phyloP scores from a whole-genome alignment of 2,888 invertebrate species.

The Tetragnatha montana region DNA sequence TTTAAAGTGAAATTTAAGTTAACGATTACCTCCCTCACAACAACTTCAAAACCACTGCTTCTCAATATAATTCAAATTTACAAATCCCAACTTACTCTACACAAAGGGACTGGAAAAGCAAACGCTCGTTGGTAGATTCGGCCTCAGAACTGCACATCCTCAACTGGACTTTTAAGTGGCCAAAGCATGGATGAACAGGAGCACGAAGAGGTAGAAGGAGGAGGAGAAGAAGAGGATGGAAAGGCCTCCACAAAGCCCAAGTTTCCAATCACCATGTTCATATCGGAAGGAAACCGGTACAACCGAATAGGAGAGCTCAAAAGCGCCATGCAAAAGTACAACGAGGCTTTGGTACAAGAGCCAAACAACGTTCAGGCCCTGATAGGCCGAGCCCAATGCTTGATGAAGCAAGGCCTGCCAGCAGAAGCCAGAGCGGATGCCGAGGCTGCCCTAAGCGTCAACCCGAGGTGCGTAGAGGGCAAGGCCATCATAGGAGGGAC shows the following conservation, averaged over 20 bases:
- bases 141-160: too few relatives aligned
- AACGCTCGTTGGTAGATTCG: too few relatives aligned
- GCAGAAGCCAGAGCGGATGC: conserved; percentile 28
- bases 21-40: too few relatives aligned
- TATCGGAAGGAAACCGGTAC: conserved; percentile 43
- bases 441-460: not conserved
- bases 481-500: conserved; percentile 29
- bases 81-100: too few relatives aligned
- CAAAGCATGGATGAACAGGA: too few relatives aligned
- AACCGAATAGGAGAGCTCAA: conserved; percentile 1
- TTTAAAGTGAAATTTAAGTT: too few relatives aligned
- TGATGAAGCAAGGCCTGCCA: conserved; percentile 13
- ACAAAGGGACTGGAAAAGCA: too few relatives aligned
- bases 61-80: too few relatives aligned
- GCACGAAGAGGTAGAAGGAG: conserved; percentile 8
- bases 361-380: conserved; percentile 37
- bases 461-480: conserved; percentile 34
- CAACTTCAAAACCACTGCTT: too few relatives aligned
- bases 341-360: conserved; percentile 40
- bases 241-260: conserved; percentile 22
- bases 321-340: conserved; percentile 20
- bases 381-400: conserved; percentile 33
- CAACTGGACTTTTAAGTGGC: too few relatives aligned
- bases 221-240: conserved; percentile 45
- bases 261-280: conserved; percentile 35